Base-by-base conservation (phyloP, 2,797 vertebrate genomes). In the Myripristis jacobus region DNA sequence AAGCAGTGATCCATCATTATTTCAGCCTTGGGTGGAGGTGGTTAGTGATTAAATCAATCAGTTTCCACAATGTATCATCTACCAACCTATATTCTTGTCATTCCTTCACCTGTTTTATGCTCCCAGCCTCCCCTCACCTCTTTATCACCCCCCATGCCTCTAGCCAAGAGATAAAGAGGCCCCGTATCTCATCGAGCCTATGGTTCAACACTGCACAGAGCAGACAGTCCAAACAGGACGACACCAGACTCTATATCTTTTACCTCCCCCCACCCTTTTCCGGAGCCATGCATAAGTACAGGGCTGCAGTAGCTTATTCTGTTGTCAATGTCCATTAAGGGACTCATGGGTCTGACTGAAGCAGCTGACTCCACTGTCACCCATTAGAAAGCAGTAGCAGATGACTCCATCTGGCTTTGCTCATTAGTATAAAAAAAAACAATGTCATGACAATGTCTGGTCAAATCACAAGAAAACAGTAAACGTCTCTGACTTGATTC, bases 61-160 rank as follows among this genome's bases (percentile, higher is more conserved):
- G 22, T 75, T 76, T 79, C 54, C 31, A 66, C 80, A 70, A 65
- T 86, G 85, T 84, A 77, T 90, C 85, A 77, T 86, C 78, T 52
- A 64, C 41, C 70, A 61, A 74, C 70, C 67, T 61, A 68, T 21
- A 43, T 36, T 76, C 74, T 81, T 70, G 50, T 88, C 87, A 77
- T 53, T 81, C 79, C 71, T 78, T 89, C 85, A 74, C 87, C 87
- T 89, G 87, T 77, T 36, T 21, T 79, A 83, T 74, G 77, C 73
- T 77, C 75, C 71, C 71, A 58, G 79, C 74, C 51, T 64, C 75
- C 36, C 65, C n/a, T n/a, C 75, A 57, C 85, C 84, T 80, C 77
- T 88, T 76, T 80, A 70, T 81, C 85, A 80, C 73, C 60, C 46
- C 38, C 54, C 76, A 31, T 83, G 75, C 48, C 79, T 88, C 84